phyloP scores from a whole-genome alignment of 2,113 vertebrate genomes.

The Notothenia coriiceps region DNA sequence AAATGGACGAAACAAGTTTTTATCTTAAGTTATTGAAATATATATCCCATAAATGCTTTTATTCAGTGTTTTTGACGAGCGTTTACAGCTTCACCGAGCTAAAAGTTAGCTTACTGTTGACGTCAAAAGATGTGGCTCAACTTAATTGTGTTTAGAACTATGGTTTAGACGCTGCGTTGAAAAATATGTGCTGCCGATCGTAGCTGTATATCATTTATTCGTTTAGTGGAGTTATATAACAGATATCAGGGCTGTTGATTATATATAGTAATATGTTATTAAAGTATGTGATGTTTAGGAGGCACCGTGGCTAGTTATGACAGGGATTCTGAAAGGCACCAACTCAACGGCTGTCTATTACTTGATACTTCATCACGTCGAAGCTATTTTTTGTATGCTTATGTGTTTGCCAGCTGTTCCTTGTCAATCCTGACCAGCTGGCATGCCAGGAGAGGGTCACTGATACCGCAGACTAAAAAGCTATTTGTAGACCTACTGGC shows the following conservation, averaged over 20 bases:
- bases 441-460: constrained; percentile 62
- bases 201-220: not conserved
- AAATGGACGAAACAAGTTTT: not conserved
- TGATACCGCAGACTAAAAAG: constrained; percentile 66
- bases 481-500: constrained; percentile 74
- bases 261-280: not conserved
- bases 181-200: not conserved
- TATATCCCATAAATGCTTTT: not conserved
- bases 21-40: rapidly evolving
- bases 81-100: constrained; percentile 1
- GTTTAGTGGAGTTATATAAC: not conserved
- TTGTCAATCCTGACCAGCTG: constrained; percentile 80
- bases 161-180: not conserved
- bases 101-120: constrained; percentile 63
- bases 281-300: not conserved
- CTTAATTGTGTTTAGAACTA: not conserved
- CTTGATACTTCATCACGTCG: constrained; percentile 65
- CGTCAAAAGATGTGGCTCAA: constrained; percentile 41
- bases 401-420: constrained; percentile 77
- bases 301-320: not conserved
- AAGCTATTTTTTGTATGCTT: constrained; percentile 64
- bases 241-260: too few relatives aligned
- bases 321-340: not conserved
- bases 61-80: too few relatives aligned
- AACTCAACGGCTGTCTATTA: constrained; percentile 59